These are phyloP conservation scores for Xenentodon cancila DNA, from an alignment of 2,797 vertebrate species.

Conservation along the genomic window DNA sequence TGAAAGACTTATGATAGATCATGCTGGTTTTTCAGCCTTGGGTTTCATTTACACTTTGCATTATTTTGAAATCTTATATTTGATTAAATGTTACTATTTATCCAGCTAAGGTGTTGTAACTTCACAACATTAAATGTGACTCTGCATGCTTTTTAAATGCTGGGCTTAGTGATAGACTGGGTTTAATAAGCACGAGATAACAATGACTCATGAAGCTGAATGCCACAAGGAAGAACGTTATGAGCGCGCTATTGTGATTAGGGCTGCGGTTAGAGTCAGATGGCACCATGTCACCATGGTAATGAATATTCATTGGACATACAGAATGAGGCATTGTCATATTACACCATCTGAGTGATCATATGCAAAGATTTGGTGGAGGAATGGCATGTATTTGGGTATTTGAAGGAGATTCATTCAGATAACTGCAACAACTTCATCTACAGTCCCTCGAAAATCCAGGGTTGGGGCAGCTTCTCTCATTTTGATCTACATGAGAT, in stretches of 20 bases:
- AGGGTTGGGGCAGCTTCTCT: not conserved
- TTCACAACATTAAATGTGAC: too few species aligned
- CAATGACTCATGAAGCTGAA: not conserved
- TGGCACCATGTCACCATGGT: slow-evolving; percentile 13
- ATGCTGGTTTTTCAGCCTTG: too few species aligned
- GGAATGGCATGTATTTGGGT: not conserved
- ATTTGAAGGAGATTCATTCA: not conserved
- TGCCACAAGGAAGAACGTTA: slow-evolving; percentile 21
- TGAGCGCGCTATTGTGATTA: slow-evolving; percentile 42
- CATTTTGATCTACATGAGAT: too few species aligned
- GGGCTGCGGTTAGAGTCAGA: slow-evolving; percentile 43
- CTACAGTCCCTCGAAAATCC: slow-evolving; percentile 18
- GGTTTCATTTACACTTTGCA: not conserved
- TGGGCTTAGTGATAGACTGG: too few species aligned
- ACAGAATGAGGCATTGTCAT: slow-evolving; percentile 50
- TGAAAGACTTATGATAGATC: not conserved
- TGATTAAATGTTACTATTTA: not conserved
- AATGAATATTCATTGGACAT: slow-evolving; percentile 54
- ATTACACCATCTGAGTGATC: not conserved
- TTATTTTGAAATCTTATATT: not conserved
- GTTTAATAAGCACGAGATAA: not conserved
- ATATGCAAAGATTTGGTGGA: slow-evolving; percentile 13
- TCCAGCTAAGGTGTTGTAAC: not conserved
- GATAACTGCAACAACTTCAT: not conserved
- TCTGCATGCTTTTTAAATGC: too few species aligned